Evolutionary conservation across 2,113 vertebrate species (phyloP), one percentile per base, ranked within the genome.

Genomic region (Bothrops jararaca): DNA sequence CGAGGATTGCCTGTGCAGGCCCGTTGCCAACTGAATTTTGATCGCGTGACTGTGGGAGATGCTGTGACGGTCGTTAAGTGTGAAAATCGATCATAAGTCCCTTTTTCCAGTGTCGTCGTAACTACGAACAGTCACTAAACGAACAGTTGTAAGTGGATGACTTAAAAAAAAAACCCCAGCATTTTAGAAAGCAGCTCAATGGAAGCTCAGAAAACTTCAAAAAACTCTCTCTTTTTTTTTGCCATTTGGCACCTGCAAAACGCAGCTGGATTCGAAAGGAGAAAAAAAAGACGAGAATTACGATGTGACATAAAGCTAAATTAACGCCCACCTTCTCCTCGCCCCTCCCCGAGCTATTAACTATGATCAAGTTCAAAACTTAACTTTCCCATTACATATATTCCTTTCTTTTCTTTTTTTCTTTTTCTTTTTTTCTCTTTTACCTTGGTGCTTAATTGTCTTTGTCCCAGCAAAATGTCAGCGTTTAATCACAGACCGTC

Each of bases 401-500:
- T 94, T 91, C 95, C 87, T 93, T 92, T 91, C 93, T 89, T 95
- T 92, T 89, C n/a, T n/a, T 69, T n/a, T 1, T 94, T 90, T 95
- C 86, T 87, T 74, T 93, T 92, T 90, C 90, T 86, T 95, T 92
- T 90, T 42, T 42, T 42, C 42, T 11, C n/a, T 64, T 69, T 69
- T 69, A 69, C 90, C 95, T 92, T 91, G 94, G 91, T 94, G 94
- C 91, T 97, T 96, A 97, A 97, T 96, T 97, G 95, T 92, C 94
- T 93, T 97, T 96, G 95, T 97, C 96, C 96, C 95, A 96, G 97
- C 92, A 94, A 96, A 97, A 95, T 96, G 95, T 96, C 95, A 97
- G 91, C 48, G 92, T 98, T 97, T 97, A 97, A 95, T 97, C 97
- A 97, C 87, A 97, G 95, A 69, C 93, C 12, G 80, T 93, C 95